Evolutionary conservation across 2,888 invertebrate species (phyloP).

Genomic region (Polyommatus icarus): DNA sequence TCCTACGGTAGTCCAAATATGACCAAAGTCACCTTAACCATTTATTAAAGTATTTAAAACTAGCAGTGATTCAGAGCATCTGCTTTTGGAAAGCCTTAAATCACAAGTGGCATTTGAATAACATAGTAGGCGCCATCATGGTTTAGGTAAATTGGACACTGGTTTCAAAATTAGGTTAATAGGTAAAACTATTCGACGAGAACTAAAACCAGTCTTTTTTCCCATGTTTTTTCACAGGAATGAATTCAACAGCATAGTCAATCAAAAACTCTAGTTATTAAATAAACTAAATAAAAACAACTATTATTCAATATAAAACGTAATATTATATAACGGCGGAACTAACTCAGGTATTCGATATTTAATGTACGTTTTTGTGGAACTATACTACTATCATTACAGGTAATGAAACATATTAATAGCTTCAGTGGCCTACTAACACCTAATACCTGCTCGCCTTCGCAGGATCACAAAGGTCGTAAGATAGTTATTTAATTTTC

Average conservation of each 20-base stretch:
- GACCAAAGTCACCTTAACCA: constrained; percentile 13
- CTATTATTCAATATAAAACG: background rate
- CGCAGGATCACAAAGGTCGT: constrained; percentile 14
- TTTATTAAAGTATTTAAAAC: constrained; percentile 18
- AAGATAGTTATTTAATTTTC: background rate
- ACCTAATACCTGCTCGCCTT: constrained; percentile 8
- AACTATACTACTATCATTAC: constrained; percentile 9
- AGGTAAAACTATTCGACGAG: no score
- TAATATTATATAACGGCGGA: background rate
- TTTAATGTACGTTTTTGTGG: background rate
- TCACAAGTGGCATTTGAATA: background rate
- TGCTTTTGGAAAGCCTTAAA: background rate
- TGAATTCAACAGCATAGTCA: no score
- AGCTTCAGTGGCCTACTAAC: constrained; percentile 5
- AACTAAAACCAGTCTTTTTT: no score
- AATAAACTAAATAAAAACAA: background rate
- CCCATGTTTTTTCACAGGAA: no score
- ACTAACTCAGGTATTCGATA: background rate
- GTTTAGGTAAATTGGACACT: background rate
- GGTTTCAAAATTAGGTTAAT: no score
- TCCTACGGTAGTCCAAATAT: constrained; percentile 8
- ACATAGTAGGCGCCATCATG: background rate
- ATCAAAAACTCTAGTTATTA: no score
- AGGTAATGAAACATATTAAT: constrained; percentile 22
- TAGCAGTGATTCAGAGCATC: background rate